These are phyloP conservation scores for Siphamia tubifer DNA, from an alignment of 2,113 vertebrate genomes.

Conservation along the genomic window DNA sequence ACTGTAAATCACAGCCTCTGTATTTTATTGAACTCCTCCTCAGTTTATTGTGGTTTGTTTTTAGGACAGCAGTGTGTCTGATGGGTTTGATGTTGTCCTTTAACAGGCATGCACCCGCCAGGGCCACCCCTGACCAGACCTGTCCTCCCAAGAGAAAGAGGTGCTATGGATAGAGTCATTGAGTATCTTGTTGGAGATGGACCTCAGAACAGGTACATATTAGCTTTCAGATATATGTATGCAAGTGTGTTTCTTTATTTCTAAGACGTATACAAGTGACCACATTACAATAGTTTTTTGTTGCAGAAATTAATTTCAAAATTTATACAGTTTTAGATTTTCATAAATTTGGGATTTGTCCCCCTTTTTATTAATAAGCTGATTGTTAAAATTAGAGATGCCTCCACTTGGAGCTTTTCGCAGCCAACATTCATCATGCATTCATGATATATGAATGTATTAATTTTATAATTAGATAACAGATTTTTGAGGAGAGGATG, in stretches of 20 bases:
- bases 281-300: no score
- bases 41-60: slow-evolving; percentile 28
- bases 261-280: no score
- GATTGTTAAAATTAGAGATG: no score
- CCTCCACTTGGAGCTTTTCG: no score
- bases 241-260: neutral
- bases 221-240: neutral
- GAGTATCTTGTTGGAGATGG: slow-evolving; percentile 98
- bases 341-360: no score
- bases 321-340: no score
- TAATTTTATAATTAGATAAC: no score
- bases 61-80: slow-evolving; percentile 18
- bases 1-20: slow-evolving; percentile 16
- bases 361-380: no score
- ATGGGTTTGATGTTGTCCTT: slow-evolving; percentile 31
- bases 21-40: neutral
- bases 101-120: slow-evolving; percentile 92
- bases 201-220: slow-evolving; percentile 90
- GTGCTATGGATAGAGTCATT: slow-evolving; percentile 92
- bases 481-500: no score
- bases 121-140: slow-evolving; percentile 95
- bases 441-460: no score
- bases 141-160: slow-evolving; percentile 90
- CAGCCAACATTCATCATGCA: no score
- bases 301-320: no score